Evolutionary conservation across 2,797 vertebrate species (phyloP).

Genomic region (Falco rusticolus): DNA sequence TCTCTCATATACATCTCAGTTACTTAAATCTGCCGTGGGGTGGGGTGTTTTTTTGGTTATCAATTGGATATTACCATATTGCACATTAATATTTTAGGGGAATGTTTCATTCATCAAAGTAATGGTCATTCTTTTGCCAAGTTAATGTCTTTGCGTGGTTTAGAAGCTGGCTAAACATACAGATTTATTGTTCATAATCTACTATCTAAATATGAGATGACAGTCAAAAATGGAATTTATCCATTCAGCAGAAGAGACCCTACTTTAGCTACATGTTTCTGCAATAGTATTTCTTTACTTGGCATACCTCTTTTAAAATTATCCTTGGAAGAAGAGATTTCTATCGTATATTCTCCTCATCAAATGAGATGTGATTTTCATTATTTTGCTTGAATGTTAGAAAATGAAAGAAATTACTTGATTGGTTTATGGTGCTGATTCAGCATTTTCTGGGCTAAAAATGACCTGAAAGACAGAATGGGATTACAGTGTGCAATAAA

Average conservation of each 20-base stretch:
- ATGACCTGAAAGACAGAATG: slow-evolving; percentile 36
- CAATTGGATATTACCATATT: slow-evolving; percentile 26
- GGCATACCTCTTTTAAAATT: slow-evolving; percentile 61
- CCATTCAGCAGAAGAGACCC: slow-evolving; percentile 52
- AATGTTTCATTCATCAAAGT: slow-evolving; percentile 63
- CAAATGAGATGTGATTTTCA: slow-evolving; percentile 63
- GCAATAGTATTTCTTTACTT: slow-evolving; percentile 53
- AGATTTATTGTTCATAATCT: slow-evolving; percentile 59
- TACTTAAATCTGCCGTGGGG: neutral
- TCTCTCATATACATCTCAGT: neutral
- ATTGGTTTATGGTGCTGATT: slow-evolving; percentile 68
- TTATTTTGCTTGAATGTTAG: slow-evolving; percentile 72
- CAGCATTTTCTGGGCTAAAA: slow-evolving; percentile 61
- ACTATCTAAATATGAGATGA: slow-evolving; percentile 38
- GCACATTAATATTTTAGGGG: slow-evolving; percentile 62
- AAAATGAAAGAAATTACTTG: slow-evolving; percentile 71
- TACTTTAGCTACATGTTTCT: slow-evolving; percentile 50
- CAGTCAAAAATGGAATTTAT: slow-evolving; percentile 63
- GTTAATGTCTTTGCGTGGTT: slow-evolving; percentile 49
- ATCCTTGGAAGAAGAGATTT: slow-evolving; percentile 46
- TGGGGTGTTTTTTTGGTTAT: slow-evolving; percentile 1
- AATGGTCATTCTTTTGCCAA: slow-evolving; percentile 69
- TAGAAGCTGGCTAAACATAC: slow-evolving; percentile 35
- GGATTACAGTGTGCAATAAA: slow-evolving; percentile 23
- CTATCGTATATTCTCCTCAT: slow-evolving; percentile 15